Evolutionary conservation across 2,888 invertebrate genomes (phyloP).

Genomic region (Pyrochroa serraticornis): DNA sequence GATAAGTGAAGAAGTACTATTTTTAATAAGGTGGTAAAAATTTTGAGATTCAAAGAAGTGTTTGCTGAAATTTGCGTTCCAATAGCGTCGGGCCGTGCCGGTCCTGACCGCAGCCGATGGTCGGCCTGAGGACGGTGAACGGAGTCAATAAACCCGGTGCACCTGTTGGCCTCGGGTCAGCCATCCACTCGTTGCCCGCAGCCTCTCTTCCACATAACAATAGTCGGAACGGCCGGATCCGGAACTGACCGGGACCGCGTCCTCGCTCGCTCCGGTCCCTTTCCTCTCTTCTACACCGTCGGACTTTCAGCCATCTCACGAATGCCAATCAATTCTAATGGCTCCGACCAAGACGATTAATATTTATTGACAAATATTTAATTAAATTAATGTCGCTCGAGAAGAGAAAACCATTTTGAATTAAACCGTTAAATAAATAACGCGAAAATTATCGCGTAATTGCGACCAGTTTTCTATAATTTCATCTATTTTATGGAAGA

Average conservation of each 20-base stretch:
- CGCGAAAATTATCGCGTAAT: slow-evolving; percentile 4
- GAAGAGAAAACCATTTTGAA: too few species aligned
- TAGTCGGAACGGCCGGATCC: slow-evolving; percentile 16
- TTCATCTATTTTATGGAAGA: slow-evolving; percentile 1
- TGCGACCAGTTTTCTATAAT: slow-evolving; percentile 1
- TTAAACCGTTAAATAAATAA: too few species aligned
- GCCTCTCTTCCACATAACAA: slow-evolving; percentile 31
- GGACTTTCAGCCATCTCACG: too few species aligned
- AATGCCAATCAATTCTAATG: too few species aligned
- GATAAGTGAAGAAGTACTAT: too few species aligned
- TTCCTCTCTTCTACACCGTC: too few species aligned
- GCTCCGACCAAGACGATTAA: too few species aligned
- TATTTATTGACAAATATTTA: too few species aligned
- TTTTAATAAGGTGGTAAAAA: neutral
- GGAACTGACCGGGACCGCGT: slow-evolving; percentile 20
- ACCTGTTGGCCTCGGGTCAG: slow-evolving; percentile 60
- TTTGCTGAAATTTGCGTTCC: neutral
- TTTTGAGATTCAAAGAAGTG: neutral
- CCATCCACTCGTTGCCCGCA: slow-evolving; percentile 41
- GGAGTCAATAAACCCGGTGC: slow-evolving; percentile 60
- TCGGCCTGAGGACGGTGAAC: slow-evolving; percentile 26
- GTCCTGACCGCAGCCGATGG: slow-evolving; percentile 5
- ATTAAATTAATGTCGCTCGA: too few species aligned
- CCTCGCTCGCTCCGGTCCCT: neutral
- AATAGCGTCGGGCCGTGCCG: neutral